Evolutionary conservation across 1,140 invertebrate genomes (phyloP), one percentile per base, ranked within the genome.

Genomic region (Ruditapes philippinarum): DNA sequence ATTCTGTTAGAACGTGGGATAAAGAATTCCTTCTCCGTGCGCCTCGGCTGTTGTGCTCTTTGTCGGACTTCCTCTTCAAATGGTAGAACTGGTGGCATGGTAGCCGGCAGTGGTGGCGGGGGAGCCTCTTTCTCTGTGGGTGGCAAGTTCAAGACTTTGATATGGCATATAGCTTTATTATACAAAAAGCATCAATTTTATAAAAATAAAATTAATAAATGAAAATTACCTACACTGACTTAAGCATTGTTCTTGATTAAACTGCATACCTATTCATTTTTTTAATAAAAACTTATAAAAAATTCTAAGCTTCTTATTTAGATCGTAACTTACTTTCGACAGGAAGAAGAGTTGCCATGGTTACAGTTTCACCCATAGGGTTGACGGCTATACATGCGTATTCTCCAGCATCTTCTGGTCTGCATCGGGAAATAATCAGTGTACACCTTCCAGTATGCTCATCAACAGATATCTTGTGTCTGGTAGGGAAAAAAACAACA

Each of bases 331-430:
- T 87, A 95, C 95, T 95, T 90, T 94, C 92, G 25, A 81, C 89
- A 79, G 91, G 92, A 42, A 94, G 88, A 28, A 95, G 89, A 17
- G 70, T 81, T 38, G 95, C 95, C 65, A 91, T 94, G 0, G 96
- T 96, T 33, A 94, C 92, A 22, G 95, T 95, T 90, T 96, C 95
- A 28, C 97, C 97, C n/a, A 95, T 94, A 74, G 95, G 94, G 93
- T 97, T 97, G 28, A 93, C 93, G 9, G 96, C 98, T 81, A 97
- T 98, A 95, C 98, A 99, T 1, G 98, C 99, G 95, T 99, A 99
- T 96, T 99, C 98, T 88, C 98, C 98, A 95, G 99, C 98, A 95
- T 99, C 98, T 49, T 98, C 98, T 36, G 98, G 98, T 80, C 98
- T 98, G 87, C 99, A 98, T 93, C 98, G 97, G 95, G 98, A 98